Base-by-base conservation (phyloP, 2,113 vertebrate genomes). In the Poecile atricapillus region DNA sequence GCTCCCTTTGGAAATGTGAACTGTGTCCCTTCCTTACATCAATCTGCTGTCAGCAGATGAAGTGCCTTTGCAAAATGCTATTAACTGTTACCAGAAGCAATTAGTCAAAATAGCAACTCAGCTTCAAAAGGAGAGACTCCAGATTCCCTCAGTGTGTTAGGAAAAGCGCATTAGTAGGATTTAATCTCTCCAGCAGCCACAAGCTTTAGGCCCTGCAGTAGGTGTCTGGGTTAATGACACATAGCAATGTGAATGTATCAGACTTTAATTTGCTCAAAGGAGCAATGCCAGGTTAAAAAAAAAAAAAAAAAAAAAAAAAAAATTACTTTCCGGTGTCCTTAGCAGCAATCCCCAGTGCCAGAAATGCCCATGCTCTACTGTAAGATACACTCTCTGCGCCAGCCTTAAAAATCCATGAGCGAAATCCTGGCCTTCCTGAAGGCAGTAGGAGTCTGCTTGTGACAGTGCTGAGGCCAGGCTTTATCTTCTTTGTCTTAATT, bases 61-160 rank as follows among this genome's bases (percentile, higher is more conserved):
- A 96, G 69, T 75, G 87, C 91, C 71, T 92, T 94, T 97, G 90
- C 83, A 95, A 94, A 94, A 94, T 79, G 85, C 71, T 95, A 94
- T 95, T 97, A 97, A 93, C 90, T 95, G 49, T 95, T 96, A 97
- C 92, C 81, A 90, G 91, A 86, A 96, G 89, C 91, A 96, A 97
- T 94, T 92, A 94, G 80, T 96, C 94, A 97, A 93, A 96, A 89
- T 27, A 94, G 89, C 62, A 62, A 96, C 90, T 89, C 90, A 64
- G 89, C 73, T 94, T 93, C 83, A 90, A 90, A 90, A 50, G 49
- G 30, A 78, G 58, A 93, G 58, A 14, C 89, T 95, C 86, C 93
- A 94, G 89, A 92, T 92, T 67, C 63, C 80, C 86, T 59, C 58
- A 39, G 74, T 69, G 92, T 0, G 7, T 58, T 43, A 53, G 80